Evolutionary conservation across 2,113 vertebrate genomes (phyloP), one percentile per base, ranked within the genome.

Genomic region (Serilophus lunatus): DNA sequence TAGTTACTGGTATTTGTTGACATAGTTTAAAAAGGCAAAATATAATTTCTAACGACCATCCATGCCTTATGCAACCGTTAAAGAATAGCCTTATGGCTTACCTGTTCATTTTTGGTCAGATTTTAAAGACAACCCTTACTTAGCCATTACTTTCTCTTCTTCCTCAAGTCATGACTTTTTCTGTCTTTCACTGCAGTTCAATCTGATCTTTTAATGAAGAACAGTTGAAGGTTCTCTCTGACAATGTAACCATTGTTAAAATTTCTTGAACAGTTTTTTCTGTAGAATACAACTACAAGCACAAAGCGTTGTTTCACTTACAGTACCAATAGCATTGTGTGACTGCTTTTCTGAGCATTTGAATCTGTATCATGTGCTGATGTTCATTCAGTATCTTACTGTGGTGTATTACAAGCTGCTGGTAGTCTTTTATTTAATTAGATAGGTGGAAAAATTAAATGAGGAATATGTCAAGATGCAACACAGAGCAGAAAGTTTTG

Each of bases 181-280:
- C n/a, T 71, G 3, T 66, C 53, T 91, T 82, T 88, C 36, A 59
- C 29, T 88, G 56, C 36, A 47, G 40, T 82, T 84, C n/a, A 36
- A 0, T 59, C 59, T 68, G 45, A 78, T 82, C 28, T 71, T 82
- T 86, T 78, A 70, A 91, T 85, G 97, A 97, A 96, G 96, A 96
- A 90, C 95, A 97, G 96, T 96, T 97, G 96, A 97, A 97, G 79
- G 90, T 92, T 97, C 65, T 78, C 56, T 90, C 60, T 92, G 88
- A 75, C 60, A 78, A 31, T 9, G 12, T 96, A 66, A 83, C 51
- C 20, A 6, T 76, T 60, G 31, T 92, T 91, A 85, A 95, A 80
- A 78, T 42, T 31, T 29, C 26, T 69, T 81, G 64, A 70, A 51
- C 82, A 35, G 50, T 50, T 88, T 93, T 75, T 89, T 88, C 49